Evolutionary conservation across 2,888 invertebrate genomes (phyloP), one percentile per base, ranked within the genome.

Genomic region (Acheta domesticus): DNA sequence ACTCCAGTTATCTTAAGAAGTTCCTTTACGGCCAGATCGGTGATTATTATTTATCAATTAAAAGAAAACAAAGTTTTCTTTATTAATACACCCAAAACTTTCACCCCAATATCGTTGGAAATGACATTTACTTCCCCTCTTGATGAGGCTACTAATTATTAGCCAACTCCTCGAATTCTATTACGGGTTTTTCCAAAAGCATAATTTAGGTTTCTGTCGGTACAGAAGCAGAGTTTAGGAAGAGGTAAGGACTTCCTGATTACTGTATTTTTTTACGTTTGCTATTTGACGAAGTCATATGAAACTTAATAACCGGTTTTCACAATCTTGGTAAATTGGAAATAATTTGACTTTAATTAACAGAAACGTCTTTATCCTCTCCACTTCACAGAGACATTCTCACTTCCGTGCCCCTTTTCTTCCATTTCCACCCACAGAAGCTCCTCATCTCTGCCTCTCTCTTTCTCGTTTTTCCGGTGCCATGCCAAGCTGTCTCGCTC

Each of bases 281-380:
- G 20, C 75, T 48, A 19, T 76, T 76, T n/a, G 76, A 49, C 48
- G 48, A 49, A 49, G 48, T 49, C 49, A 36, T 76, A 78, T 78
- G 62, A 49, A 78, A 76, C 76, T 76, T 80, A 76, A 78, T 80
- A 78, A 78, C 80, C 23, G 49, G 80, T 75, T 76, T 74, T 76
- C 76, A 20, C 48, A 62, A 48, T 78, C 23, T 74, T 74, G 49
- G 76, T 76, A 78, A 80, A 80, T 80, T 80, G 78, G 49, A 76
- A 80, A 78, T 78, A 76, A 80, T 80, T 77, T 78, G 79, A 79
- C 49, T 80, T 80, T 79, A 80, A 80, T 80, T 80, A 80, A 76
- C 78, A 76, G 77, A 75, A 78, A 79, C 49, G 75, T 77, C 75
- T 75, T 62, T 62, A 62, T 62, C 62, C 62, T n/a, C n/a, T 12